A percentile compares a stretch with the other conserved stretches of the same genome.
These are phyloP conservation scores for Cricetomys ansorgei DNA, from an alignment of 2,113 vertebrate genomes.

Conservation along the genomic window DNA sequence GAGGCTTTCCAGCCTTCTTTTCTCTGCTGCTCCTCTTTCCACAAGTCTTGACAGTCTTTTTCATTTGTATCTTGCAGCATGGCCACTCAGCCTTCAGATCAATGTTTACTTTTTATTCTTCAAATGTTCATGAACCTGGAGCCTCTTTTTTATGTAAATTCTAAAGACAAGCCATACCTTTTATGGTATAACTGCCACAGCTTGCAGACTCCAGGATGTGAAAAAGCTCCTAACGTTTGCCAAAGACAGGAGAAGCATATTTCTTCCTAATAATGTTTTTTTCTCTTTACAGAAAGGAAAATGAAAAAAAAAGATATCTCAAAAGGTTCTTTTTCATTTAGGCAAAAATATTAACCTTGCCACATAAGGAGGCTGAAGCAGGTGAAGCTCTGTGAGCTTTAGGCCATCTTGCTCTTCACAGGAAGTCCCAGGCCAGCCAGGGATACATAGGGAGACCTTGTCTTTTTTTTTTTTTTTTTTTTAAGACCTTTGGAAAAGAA, in stretches of 20 bases:
- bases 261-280: neutral
- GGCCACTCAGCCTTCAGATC: neutral
- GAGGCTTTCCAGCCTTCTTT: too few species aligned
- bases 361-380: neutral
- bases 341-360: constrained; percentile 7
- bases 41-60: neutral
- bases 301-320: neutral
- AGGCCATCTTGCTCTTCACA: neutral
- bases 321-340: constrained; percentile 47
- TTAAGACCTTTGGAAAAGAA: neutral
- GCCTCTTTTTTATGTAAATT: neutral
- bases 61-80: neutral
- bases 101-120: neutral
- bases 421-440: neutral
- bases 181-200: neutral
- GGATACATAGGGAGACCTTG: neutral
- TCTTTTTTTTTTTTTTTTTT: neutral
- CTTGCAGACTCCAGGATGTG: neutral
- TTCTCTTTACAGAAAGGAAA: neutral
- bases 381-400: neutral
- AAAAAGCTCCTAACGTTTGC: neutral
- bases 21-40: neutral
- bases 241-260: neutral
- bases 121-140: neutral
- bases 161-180: neutral